Evolutionary conservation across 2,113 vertebrate species (phyloP), one percentile per base, ranked within the genome.

Genomic region (Pao palembangensis): DNA sequence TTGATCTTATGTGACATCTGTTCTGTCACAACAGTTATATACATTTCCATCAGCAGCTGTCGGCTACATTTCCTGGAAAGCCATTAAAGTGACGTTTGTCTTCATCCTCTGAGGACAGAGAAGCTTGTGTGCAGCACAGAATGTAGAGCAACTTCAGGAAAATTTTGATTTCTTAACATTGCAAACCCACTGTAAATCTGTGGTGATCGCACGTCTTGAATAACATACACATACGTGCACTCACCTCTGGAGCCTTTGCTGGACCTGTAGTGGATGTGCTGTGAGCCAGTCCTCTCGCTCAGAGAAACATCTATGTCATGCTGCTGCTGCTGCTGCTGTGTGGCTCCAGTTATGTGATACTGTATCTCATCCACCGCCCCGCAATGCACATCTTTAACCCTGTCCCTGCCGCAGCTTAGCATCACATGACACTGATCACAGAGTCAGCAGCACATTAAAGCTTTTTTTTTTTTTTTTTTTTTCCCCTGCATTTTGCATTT

Each of bases 351-450:
- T 48, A 64, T 51, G 55, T 61, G 73, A 82, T 73, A n/a, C n/a
- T n/a, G n/a, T n/a, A 79, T 69, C 62, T 69, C 64, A 61, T 65
- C 69, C 75, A 76, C 68, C 50, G 70, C 63, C 70, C 80, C 70
- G 69, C 78, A 71, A 78, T 56, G 47, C 56, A 69, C 64, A 65
- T 58, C 79, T 65, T 89, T 89, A 88, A 88, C 86, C 75, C 81
- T 50, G 76, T 88, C 81, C 76, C 41, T 71, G 48, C 81, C 49
- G 38, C 56, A 69, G 48, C 46, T 41, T 17, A 50, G 46, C 10
- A 8, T 4, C 31, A n/a, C n/a, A n/a, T 54, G 6, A 43, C 53
- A 60, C 44, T 13, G 31, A 53, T 12, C 2, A 15, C 19, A 14
- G 53, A 18, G 13, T 11, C 38, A 48, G n/a, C 5, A 12, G 8